Evolutionary conservation across 1,140 invertebrate species (phyloP).

Genomic region (Tetragnatha versicolor): DNA sequence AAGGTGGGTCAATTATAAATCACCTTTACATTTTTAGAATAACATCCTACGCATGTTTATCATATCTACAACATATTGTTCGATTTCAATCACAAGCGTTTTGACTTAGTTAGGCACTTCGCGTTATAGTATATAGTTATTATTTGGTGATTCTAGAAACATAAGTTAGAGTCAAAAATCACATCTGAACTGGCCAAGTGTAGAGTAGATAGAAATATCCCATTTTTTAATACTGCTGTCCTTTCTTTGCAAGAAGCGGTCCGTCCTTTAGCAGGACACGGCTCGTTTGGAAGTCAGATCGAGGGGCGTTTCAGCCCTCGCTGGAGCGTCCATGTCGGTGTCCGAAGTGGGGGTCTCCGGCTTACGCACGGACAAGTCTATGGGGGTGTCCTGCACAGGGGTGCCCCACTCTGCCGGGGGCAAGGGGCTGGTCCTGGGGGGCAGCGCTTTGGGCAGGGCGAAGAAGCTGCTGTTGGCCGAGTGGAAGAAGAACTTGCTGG

Average conservation of each 20-base stretch:
- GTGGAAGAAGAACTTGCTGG: constrained; percentile 56
- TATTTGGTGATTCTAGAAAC: constrained; percentile 14
- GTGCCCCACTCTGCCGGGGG: constrained; percentile 51
- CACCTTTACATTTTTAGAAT: constrained; percentile 20
- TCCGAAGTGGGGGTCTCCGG: constrained; percentile 50
- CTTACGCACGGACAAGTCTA: constrained; percentile 59
- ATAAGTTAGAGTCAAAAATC: constrained; percentile 47
- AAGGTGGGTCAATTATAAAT: constrained; percentile 41
- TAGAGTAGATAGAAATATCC: constrained; percentile 25
- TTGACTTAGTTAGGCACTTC: constrained; percentile 51
- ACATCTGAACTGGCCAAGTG: constrained; percentile 49
- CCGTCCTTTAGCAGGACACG: constrained; percentile 25
- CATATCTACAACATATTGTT: constrained; percentile 43
- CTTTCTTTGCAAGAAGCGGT: background rate
- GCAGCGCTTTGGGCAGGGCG: constrained; percentile 46
- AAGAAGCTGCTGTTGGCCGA: constrained; percentile 44
- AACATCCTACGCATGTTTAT: constrained; percentile 4
- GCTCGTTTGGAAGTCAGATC: constrained; percentile 47
- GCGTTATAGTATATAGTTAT: constrained; percentile 17
- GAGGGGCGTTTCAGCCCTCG: constrained; percentile 42
- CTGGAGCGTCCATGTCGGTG: constrained; percentile 15
- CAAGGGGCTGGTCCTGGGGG: constrained; percentile 10
- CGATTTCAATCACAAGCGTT: constrained; percentile 43
- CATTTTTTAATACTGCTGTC: constrained; percentile 46
- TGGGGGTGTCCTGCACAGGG: constrained; percentile 61